phyloP scores from a whole-genome alignment of 37 sponge, comb jelly and placozoan genomes.

The Bolinopsis microptera region DNA sequence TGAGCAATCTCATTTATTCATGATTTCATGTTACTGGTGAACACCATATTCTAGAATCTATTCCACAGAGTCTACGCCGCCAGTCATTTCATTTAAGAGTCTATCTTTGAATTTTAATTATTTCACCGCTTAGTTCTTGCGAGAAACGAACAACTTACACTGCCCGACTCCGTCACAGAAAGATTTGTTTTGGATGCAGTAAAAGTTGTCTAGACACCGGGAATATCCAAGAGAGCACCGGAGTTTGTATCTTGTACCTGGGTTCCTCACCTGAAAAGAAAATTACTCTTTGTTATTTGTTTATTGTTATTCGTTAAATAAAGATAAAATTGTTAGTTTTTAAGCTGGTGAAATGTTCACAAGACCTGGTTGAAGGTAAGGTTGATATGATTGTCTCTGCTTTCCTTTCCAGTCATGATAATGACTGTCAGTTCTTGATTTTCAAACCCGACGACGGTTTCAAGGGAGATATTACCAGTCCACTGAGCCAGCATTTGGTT shows the following conservation, averaged over 20 bases:
- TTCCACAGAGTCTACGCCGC: too few species aligned
- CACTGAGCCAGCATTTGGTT: background rate
- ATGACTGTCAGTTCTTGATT: background rate
- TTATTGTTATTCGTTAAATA: too few species aligned
- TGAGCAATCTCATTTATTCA: background rate
- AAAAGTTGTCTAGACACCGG: background rate
- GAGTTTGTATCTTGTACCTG: background rate
- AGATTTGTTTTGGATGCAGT: background rate
- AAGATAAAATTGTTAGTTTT: too few species aligned
- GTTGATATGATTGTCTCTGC: background rate
- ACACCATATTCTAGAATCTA: too few species aligned
- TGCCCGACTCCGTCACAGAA: background rate
- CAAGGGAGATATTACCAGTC: background rate
- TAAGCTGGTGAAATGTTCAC: too few species aligned
- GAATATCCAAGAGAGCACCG: background rate
- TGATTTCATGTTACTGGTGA: too few species aligned
- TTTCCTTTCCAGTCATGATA: background rate
- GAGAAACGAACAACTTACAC: background rate
- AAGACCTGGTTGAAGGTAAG: background rate
- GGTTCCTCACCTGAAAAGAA: background rate
- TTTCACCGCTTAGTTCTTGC: too few species aligned
- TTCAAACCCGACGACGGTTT: background rate
- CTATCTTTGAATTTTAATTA: too few species aligned
- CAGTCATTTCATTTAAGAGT: too few species aligned
- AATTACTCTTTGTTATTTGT: too few species aligned